phyloP scores from a whole-genome alignment of 2,888 invertebrate species.

The Enchytraeus crypticus region DNA sequence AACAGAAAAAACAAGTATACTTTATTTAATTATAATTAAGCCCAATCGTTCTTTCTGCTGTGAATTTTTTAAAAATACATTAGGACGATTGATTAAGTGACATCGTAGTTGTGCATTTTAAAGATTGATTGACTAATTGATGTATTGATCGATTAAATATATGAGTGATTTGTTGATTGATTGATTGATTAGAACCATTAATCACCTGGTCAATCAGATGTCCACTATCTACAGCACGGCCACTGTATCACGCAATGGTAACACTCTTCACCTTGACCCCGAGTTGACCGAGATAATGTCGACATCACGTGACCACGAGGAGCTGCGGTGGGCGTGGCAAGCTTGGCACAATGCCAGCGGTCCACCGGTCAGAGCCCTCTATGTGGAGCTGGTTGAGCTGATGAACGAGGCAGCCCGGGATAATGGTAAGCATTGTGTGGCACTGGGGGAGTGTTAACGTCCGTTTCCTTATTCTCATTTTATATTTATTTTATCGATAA shows the following conservation, averaged over 20 bases:
- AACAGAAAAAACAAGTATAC: no score
- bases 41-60: no score
- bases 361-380: slow-evolving; percentile 52
- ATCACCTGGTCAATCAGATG: slow-evolving; percentile 36
- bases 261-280: slow-evolving; percentile 34
- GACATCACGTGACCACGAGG: slow-evolving; percentile 20
- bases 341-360: slow-evolving; percentile 29
- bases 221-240: slow-evolving; percentile 56
- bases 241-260: slow-evolving; percentile 51
- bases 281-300: slow-evolving; percentile 31
- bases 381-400: slow-evolving; percentile 67
- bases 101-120: no score
- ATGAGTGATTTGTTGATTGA: no score
- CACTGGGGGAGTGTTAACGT: no score
- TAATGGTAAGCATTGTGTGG: slow-evolving; percentile 63
- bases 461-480: no score
- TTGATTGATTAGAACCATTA: slow-evolving; percentile 3
- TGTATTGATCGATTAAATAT: no score
- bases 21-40: no score
- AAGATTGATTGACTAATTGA: no score
- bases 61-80: no score
- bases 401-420: slow-evolving; percentile 65
- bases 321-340: slow-evolving; percentile 26
- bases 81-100: no score
- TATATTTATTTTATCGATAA: no score